Conservation (phyloP, 1,140 invertebrate species). For the Saxidomus purpurata region DNA sequence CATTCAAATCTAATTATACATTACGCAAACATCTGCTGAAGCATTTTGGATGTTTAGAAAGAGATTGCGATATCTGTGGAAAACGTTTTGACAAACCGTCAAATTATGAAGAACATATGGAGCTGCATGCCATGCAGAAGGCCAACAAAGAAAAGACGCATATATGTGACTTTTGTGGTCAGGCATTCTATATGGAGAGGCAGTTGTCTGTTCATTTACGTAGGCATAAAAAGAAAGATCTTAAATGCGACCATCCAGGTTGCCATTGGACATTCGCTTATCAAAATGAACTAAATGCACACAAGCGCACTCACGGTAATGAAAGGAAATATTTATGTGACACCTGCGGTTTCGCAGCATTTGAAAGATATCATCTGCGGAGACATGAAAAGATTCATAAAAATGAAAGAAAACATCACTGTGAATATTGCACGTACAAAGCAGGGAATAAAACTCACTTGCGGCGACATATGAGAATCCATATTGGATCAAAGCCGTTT, state of each 20-base stretch:
- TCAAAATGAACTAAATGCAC: conserved; percentile 78
- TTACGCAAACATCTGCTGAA: conserved; percentile 83
- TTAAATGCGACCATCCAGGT: conserved; percentile 88
- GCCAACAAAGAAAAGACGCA: conserved; percentile 73
- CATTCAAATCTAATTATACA: conserved; percentile 75
- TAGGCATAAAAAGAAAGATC: conserved; percentile 88
- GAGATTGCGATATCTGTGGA: conserved; percentile 80
- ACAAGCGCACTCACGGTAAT: conserved; percentile 82
- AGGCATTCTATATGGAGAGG: conserved; percentile 88
- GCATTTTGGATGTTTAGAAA: conserved; percentile 78
- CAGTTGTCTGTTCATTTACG: conserved; percentile 89
- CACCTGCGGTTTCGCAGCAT: conserved; percentile 90
- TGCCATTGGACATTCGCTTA: conserved; percentile 86
- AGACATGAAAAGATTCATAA: conserved; percentile 88
- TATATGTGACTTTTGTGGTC: conserved; percentile 89
- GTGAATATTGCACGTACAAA: conserved; percentile 90
- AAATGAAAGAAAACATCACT: conserved; percentile 90
- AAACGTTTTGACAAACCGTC: conserved; percentile 79
- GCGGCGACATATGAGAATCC: conserved; percentile 90
- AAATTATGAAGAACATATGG: conserved; percentile 78
- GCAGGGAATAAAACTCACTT: conserved; percentile 82
- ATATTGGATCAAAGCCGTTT: conserved; percentile 94
- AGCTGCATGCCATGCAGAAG: conserved; percentile 76
- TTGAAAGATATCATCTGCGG: conserved; percentile 92
- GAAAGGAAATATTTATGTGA: conserved; percentile 89